Evolutionary conservation across 2,113 vertebrate species (phyloP).

Genomic region (Charina bottae): DNA sequence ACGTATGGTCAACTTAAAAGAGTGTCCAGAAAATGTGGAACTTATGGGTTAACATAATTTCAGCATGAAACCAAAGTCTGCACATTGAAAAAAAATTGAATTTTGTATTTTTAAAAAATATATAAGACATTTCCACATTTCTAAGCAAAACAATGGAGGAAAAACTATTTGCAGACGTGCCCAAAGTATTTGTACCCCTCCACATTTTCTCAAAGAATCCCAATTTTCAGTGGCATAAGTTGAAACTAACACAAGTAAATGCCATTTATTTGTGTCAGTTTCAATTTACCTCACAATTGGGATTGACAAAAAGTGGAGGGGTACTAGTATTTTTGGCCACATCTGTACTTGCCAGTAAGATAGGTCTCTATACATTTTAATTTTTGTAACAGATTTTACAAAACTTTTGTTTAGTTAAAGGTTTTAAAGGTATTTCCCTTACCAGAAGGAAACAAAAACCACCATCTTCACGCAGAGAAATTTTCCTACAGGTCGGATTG

Average conservation of each 20-base stretch:
- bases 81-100: not conserved
- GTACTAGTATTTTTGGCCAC: not conserved
- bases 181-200: not conserved
- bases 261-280: not conserved
- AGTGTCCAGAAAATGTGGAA: not conserved
- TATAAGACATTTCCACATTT: not conserved
- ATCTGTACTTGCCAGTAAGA: not conserved
- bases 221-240: not conserved
- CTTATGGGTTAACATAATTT: not conserved
- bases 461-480: slow-evolving; percentile 98
- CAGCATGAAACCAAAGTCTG: not conserved
- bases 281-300: not conserved
- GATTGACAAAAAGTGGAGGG: not conserved
- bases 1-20: too few species aligned
- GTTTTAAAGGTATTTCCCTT: slow-evolving; percentile 50
- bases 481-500: slow-evolving; percentile 95
- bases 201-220: not conserved
- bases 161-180: not conserved
- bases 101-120: not conserved
- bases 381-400: not conserved
- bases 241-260: not conserved
- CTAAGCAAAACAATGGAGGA: not conserved
- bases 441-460: slow-evolving; percentile 98
- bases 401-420: not conserved
- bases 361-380: not conserved